Percentiles rank a stretch among this genome's conserved stretches.
Conservation (phyloP, 1,140 invertebrate genomes). For the Aplysia californica region DNA sequence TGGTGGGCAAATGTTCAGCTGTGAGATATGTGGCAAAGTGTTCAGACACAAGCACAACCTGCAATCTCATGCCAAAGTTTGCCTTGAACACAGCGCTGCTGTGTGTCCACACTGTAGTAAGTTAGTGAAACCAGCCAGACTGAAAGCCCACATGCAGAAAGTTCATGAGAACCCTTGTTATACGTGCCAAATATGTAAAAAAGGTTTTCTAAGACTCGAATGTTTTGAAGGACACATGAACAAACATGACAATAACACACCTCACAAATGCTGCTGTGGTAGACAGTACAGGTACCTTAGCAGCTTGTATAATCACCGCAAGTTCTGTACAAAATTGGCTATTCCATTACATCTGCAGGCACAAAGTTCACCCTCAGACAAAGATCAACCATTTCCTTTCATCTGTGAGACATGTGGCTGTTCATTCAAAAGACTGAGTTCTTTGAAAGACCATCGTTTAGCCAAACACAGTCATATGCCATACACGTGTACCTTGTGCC, state of each 20-base stretch:
- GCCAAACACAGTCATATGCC: slow-evolving; percentile 10
- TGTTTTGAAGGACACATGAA: slow-evolving; percentile 15
- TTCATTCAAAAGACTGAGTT: slow-evolving; percentile 1
- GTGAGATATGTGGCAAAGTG: no score
- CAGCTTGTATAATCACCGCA: slow-evolving; percentile 8
- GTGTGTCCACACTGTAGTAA: slow-evolving; percentile 17
- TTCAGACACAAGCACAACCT: no score
- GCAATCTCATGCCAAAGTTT: no score
- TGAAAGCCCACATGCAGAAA: slow-evolving; percentile 8
- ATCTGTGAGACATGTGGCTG: slow-evolving; percentile 12
- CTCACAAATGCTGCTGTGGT: slow-evolving; percentile 13
- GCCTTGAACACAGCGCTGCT: no score
- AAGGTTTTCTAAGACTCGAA: slow-evolving; percentile 9
- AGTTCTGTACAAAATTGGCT: not conserved
- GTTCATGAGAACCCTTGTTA: slow-evolving; percentile 10
- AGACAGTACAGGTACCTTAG: slow-evolving; percentile 10
- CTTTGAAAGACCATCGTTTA: slow-evolving; percentile 5
- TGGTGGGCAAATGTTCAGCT: no score
- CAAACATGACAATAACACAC: slow-evolving; percentile 14
- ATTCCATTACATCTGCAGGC: not conserved
- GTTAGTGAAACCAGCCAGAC: not conserved
- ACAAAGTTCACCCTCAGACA: not conserved
- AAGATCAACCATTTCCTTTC: not conserved
- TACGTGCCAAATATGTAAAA: slow-evolving; percentile 6
- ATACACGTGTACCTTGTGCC: not conserved